A percentile compares a stretch with the other conserved stretches of the same genome.
phyloP scores from a whole-genome alignment of 2,113 vertebrate species.

The Onychostruthus taczanowskii region DNA sequence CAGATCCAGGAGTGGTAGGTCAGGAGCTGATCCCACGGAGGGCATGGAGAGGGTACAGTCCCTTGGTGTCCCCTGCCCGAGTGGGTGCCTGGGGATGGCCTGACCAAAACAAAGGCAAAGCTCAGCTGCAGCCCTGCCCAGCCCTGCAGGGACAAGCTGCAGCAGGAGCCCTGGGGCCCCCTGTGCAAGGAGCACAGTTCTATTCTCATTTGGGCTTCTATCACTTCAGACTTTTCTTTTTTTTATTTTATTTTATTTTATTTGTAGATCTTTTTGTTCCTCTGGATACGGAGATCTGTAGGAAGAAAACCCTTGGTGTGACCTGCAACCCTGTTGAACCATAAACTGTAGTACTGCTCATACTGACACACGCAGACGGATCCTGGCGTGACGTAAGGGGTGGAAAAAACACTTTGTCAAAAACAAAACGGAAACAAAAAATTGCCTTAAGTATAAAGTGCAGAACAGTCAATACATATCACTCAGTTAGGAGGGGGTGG shows the following conservation, averaged over 20 bases:
- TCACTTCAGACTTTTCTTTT: not conserved
- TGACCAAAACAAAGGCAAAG: not conserved
- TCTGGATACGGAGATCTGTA: slow-evolving; percentile 26
- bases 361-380: slow-evolving; percentile 30
- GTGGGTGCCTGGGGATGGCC: not conserved
- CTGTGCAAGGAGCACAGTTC: not conserved
- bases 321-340: slow-evolving; percentile 24
- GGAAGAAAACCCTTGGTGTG: slow-evolving; percentile 27
- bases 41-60: not conserved
- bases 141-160: not conserved
- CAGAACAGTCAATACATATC: slow-evolving; percentile 58
- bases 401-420: slow-evolving; percentile 55
- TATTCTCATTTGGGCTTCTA: not conserved
- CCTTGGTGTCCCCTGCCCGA: not conserved
- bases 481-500: slow-evolving; percentile 58
- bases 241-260: not conserved
- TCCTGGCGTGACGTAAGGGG: slow-evolving; percentile 38
- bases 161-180: too few relatives aligned
- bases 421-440: slow-evolving; percentile 51
- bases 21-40: not conserved
- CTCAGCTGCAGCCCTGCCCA: not conserved
- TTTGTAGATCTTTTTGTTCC: slow-evolving; percentile 23
- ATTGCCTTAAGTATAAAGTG: slow-evolving; percentile 79
- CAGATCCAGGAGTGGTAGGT: not conserved
- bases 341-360: slow-evolving; percentile 58